Base-by-base conservation (phyloP, 2,113 vertebrate species). In the Lamprologus callipterus region DNA sequence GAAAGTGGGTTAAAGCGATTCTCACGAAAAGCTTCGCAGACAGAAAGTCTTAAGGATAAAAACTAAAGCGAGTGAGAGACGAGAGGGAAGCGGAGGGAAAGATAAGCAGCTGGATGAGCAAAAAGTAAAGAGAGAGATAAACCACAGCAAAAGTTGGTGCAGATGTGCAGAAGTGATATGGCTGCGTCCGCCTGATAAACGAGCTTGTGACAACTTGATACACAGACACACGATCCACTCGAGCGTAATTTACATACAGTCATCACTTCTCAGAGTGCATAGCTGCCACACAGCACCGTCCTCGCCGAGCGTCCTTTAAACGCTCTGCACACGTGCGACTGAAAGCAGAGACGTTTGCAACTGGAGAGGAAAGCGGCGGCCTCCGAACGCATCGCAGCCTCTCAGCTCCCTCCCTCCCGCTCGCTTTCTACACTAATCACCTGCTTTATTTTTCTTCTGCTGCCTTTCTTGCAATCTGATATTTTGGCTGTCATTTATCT, bases 401-500 rank as follows among this genome's bases (percentile, higher is more conserved):
- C 88, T 93, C 89, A 85, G 90, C 94, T 89, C 85, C n/a, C 57
- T 89, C 85, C 79, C 42, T 13, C 85, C 31, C 80, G 6, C 81
- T 31, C 42, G 70, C 90, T 40, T 70, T 85, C 87, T 45, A 13
- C 86, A 91, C 91, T 95, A 95, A 95, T 95, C 93, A 94, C 91
- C 92, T 93, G 91, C 93, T 90, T 93, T 92, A 87, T 93, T 92
- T 91, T 92, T 86, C 89, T 89, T 45, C 89, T 90, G 89, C 63
- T 93, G 90, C 54, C 83, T 53, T 91, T 94, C 84, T 87, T 91
- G 91, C 88, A 90, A 90, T 94, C 90, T 92, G 92, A 94, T 95
- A 94, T 94, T 91, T 89, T 82, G 87, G 28, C 92, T 93, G 93
- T 93, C 94, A 93, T 95, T 93, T 94, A 93, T 93, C 92, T 90